Conservation (phyloP, 1,140 invertebrate species). For the Aplysia californica region DNA sequence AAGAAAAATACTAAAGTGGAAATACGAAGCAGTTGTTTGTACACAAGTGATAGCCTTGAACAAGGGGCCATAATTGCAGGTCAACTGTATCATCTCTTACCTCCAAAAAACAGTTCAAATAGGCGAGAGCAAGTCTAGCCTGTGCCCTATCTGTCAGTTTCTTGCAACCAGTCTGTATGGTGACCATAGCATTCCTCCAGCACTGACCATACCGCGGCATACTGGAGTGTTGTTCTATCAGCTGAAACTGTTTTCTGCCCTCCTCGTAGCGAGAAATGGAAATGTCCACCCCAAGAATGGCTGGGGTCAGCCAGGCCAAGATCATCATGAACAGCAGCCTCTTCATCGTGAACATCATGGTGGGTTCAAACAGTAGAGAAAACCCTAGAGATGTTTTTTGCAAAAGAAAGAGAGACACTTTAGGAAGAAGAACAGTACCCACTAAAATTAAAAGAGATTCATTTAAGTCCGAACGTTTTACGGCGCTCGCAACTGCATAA, state of each 20-base stretch:
- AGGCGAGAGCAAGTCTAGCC: constrained; percentile 73
- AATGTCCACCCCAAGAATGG: neutral
- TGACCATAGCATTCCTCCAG: constrained; percentile 73
- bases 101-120: constrained; percentile 77
- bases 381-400: no score
- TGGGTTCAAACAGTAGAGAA: no score
- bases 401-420: no score
- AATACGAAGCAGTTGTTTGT: neutral
- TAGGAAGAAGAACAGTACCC: no score
- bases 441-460: no score
- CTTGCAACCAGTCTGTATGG: constrained; percentile 72
- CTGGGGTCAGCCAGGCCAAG: neutral
- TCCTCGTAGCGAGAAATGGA: constrained; percentile 37
- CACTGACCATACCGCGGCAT: constrained; percentile 74
- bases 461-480: no score
- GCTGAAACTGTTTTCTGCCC: constrained; percentile 56
- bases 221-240: constrained; percentile 48
- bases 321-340: no score
- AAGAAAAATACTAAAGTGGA: neutral
- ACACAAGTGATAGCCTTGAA: neutral
- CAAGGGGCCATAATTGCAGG: neutral
- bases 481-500: no score
- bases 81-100: neutral
- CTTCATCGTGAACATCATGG: no score
- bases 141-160: constrained; percentile 74